phyloP scores from a whole-genome alignment of 2,888 invertebrate species.

The Esperia sulphurella region DNA sequence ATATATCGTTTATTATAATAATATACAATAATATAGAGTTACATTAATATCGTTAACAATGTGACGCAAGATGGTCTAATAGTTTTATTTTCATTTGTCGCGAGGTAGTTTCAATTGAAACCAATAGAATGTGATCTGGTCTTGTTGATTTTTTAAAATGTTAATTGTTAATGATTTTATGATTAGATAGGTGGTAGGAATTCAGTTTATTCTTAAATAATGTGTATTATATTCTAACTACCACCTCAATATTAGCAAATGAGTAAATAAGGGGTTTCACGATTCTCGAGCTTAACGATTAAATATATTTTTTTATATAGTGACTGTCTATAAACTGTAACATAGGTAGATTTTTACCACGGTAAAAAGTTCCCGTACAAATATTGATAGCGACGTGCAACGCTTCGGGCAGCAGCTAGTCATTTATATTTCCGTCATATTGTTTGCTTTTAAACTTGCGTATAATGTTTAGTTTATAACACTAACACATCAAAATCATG shows the following conservation, averaged over 20 bases:
- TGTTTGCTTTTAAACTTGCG: constrained; percentile 7
- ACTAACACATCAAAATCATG: constrained; percentile 5
- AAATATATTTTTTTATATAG: no score
- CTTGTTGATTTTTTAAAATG: constrained; percentile 15
- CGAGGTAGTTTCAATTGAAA: constrained; percentile 49
- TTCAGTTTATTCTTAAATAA: background rate
- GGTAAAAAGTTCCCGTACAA: no score
- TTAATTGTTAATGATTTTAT: background rate
- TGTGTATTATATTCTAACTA: no score
- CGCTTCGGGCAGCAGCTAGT: no score
- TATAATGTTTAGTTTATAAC: constrained; percentile 43
- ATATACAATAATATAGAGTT: no score
- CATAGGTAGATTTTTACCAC: no score
- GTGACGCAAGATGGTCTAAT: constrained; percentile 38
- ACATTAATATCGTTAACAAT: constrained; percentile 5
- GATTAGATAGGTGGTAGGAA: background rate
- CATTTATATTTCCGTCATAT: background rate
- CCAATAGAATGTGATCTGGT: constrained; percentile 42
- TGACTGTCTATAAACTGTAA: no score
- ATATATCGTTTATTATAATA: no score
- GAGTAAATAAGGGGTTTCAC: no score
- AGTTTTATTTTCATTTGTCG: constrained; percentile 43
- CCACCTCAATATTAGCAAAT: no score
- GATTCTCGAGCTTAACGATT: no score
- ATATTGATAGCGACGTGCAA: no score